Base-by-base conservation (phyloP, 92 coral and sea anemone species). In the Parazoanthus swiftii region DNA sequence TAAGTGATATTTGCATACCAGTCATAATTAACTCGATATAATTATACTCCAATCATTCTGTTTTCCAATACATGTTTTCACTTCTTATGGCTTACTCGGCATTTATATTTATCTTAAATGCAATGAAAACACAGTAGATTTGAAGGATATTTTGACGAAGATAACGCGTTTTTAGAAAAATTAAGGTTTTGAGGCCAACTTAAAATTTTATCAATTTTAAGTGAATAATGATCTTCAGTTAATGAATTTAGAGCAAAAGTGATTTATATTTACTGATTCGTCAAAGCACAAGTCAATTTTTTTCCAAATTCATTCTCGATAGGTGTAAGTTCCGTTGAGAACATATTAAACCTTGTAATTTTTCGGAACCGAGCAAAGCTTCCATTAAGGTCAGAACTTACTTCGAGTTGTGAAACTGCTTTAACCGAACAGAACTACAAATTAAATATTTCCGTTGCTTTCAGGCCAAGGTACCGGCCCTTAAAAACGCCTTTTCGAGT, bases 161-260 rank as follows among this genome's bases (percentile, higher is more conserved):
- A 46, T 25, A 46, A 11, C 36, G 16, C 43, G 9, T 71, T 71
- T 74, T 72, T 29, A 18, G 26, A 84, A 54, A 84, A 44, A 68
- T 21, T 26, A 81, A 68, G 38, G 77, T 48, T 14, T 46, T 8
- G 10, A 72, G 87, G 59, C 67, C 77, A 84, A 43, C 63, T 71
- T 56, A 46, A 71, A 21, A 71, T 84, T 82, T 9, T 71, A 72
- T 72, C 66, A 70, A 20, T 46, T 25, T 71, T 84, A 84, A 70
- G 87, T 71, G 79, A 71, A 84, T 71, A 71, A 84, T 84, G 59
- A 84, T 36, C 87, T 84, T 26, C 37, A 79, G 70, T 84, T 84
- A 84, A 84, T 21, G 42, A 84, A 18, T 46, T 84, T 68, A 68
- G 25, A 43, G 77, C 77, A 4, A 44, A 65, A 83, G 63, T 48